Conservation (phyloP, 2,797 vertebrate genomes). For the Heliangelus exortis region DNA sequence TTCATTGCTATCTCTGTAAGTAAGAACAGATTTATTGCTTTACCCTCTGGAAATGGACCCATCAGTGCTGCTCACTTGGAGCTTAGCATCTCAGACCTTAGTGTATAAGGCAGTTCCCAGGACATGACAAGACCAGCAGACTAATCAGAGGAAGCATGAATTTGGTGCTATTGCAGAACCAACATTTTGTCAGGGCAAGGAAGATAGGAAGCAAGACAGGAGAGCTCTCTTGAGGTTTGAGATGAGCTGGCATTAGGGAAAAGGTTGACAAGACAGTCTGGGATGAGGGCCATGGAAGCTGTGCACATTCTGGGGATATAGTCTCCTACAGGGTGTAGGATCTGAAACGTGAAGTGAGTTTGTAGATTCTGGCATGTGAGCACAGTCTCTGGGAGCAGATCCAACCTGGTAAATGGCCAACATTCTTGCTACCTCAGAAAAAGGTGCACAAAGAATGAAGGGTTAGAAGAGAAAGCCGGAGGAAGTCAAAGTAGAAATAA, state of each 20-base stretch:
- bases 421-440: background rate
- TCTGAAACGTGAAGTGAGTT: background rate
- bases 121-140: background rate
- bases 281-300: background rate
- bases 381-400: background rate
- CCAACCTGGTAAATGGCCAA: background rate
- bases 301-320: background rate
- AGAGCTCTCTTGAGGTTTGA: background rate
- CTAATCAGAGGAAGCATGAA: background rate
- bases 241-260: background rate
- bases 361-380: background rate
- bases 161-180: background rate
- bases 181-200: background rate
- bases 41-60: constrained; percentile 23
- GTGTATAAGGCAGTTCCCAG: background rate
- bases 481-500: background rate
- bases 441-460: background rate
- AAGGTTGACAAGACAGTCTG: background rate
- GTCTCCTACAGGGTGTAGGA: background rate
- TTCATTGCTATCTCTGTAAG: background rate
- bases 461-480: background rate
- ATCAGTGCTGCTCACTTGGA: background rate
- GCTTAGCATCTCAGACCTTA: background rate
- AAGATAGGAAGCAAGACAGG: background rate
- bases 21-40: constrained; percentile 16